Conservation (phyloP, 2,888 invertebrate species). For the Rosalia funebris region DNA sequence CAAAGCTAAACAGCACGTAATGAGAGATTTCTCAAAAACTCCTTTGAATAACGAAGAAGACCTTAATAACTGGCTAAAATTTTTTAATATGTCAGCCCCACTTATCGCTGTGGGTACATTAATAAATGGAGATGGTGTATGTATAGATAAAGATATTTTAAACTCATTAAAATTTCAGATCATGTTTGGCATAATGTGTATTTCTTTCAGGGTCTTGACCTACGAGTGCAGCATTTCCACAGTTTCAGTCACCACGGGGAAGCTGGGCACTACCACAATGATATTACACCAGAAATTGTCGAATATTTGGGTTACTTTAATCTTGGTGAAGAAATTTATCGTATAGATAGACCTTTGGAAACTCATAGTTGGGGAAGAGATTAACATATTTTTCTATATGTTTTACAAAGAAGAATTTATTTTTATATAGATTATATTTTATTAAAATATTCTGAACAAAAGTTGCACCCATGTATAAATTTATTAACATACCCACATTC, state of each 20-base stretch:
- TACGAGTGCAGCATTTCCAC: slow-evolving; percentile 96
- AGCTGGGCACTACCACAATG: slow-evolving; percentile 97
- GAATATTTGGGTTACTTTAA: slow-evolving; percentile 93
- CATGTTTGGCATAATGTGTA: no score
- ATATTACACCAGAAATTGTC: slow-evolving; percentile 87
- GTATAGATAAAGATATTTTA: slow-evolving; percentile 49
- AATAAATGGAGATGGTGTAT: slow-evolving; percentile 84
- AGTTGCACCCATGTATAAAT: no score
- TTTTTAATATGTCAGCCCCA: slow-evolving; percentile 90
- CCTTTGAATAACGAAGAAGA: slow-evolving; percentile 79
- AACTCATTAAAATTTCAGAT: no score
- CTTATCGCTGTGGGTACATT: slow-evolving; percentile 89
- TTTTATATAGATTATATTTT: neutral
- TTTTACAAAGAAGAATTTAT: no score
- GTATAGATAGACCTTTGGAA: slow-evolving; percentile 77
- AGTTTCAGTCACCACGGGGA: slow-evolving; percentile 84
- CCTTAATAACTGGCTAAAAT: slow-evolving; percentile 89
- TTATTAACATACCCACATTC: no score
- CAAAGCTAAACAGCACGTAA: slow-evolving; percentile 89
- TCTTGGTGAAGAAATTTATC: slow-evolving; percentile 76
- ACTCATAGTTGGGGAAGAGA: slow-evolving; percentile 81
- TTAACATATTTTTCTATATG: slow-evolving; percentile 66
- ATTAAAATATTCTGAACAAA: neutral
- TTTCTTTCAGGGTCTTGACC: slow-evolving; percentile 81
- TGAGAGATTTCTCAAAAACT: slow-evolving; percentile 89